These are phyloP conservation scores for Rhorus exstirpatorius DNA, from an alignment of 2,888 invertebrate genomes.

Conservation along the genomic window DNA sequence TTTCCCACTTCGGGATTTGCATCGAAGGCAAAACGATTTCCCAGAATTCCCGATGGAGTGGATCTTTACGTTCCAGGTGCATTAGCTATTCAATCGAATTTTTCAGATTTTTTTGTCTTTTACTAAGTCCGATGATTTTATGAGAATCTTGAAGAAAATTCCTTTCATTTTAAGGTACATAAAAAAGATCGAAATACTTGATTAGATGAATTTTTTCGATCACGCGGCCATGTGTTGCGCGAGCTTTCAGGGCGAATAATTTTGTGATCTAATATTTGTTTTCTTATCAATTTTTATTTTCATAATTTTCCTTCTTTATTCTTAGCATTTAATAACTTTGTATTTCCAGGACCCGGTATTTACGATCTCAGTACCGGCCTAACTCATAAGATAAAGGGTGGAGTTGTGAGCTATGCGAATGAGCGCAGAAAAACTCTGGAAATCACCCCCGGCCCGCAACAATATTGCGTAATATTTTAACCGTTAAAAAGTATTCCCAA, in stretches of 20 bases:
- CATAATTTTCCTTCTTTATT: background rate
- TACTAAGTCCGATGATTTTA: background rate
- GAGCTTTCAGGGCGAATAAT: too few relatives aligned
- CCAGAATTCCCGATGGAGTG: slow-evolving; percentile 48
- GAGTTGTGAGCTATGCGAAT: slow-evolving; percentile 46
- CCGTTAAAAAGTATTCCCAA: background rate
- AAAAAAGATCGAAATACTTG: background rate
- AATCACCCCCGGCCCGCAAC: slow-evolving; percentile 63
- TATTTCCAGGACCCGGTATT: slow-evolving; percentile 61
- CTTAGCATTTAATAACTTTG: background rate
- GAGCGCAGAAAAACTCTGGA: slow-evolving; percentile 31
- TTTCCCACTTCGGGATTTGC: slow-evolving; percentile 70
- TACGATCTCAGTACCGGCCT: slow-evolving; percentile 58
- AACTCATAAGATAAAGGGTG: slow-evolving; percentile 60
- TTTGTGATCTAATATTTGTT: background rate
- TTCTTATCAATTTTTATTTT: background rate
- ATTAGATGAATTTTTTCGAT: too few relatives aligned
- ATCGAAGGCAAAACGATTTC: slow-evolving; percentile 67
- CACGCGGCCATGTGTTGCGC: too few relatives aligned
- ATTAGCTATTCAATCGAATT: background rate
- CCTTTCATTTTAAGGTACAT: too few relatives aligned
- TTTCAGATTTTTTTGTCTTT: background rate
- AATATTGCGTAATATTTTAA: slow-evolving; percentile 60
- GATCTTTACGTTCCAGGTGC: slow-evolving; percentile 72
- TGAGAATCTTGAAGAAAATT: background rate